Percentiles rank a stretch among this genome's conserved stretches.
phyloP scores from a whole-genome alignment of 2,797 vertebrate genomes.

The Pseudotriccus pelzelni region DNA sequence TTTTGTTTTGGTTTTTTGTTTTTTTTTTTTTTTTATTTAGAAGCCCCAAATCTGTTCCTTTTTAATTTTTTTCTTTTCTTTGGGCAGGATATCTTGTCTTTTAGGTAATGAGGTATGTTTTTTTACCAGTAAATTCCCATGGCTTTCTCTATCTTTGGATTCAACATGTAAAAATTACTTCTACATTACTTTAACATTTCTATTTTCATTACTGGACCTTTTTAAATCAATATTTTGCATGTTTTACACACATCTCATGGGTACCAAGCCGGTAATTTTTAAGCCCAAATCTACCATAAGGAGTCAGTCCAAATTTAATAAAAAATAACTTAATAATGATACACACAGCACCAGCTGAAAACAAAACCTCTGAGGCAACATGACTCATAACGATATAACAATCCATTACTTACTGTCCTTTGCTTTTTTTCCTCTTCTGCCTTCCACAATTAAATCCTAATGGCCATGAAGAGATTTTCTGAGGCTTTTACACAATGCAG shows the following conservation, averaged over 20 bases:
- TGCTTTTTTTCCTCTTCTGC: slow-evolving; percentile 14
- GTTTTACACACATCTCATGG: background rate
- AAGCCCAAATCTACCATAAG: background rate
- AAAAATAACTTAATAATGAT: slow-evolving; percentile 19
- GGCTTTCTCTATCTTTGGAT: background rate
- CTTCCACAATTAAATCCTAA: slow-evolving; percentile 58
- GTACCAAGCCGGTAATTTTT: background rate
- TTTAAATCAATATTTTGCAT: background rate
- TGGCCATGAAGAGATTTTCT: slow-evolving; percentile 23
- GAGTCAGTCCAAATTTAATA: background rate
- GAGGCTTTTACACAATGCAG: background rate
- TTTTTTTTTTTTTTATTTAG: background rate
- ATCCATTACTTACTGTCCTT: slow-evolving; percentile 24
- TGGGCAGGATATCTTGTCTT: background rate
- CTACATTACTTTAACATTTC: background rate
- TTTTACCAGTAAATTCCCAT: background rate
- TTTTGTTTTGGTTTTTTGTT: no score
- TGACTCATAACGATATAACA: background rate
- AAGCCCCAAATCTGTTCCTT: background rate
- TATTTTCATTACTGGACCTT: background rate
- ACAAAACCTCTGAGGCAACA: background rate
- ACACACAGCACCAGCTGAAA: background rate
- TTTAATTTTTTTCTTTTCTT: background rate
- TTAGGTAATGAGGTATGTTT: background rate
- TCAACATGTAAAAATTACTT: background rate